Evolutionary conservation across 1,140 invertebrate genomes (phyloP).

Genomic region (Tetramorium alpestre): DNA sequence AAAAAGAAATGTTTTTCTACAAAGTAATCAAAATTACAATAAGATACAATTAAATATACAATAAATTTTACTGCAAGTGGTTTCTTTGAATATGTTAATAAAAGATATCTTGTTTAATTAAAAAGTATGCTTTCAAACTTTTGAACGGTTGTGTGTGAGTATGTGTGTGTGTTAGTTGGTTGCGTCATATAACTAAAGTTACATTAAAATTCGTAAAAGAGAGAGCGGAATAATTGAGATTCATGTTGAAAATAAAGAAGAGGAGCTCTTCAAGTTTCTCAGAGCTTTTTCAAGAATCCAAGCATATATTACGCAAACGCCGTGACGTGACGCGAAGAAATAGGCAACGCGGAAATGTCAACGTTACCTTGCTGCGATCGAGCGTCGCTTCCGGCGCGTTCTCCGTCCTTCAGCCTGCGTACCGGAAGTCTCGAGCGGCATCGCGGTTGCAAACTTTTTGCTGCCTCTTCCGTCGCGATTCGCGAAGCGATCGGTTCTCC

Average conservation of each 20-base stretch:
- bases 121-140: too few species aligned
- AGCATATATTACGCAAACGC: constrained; percentile 2
- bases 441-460: constrained; percentile 22
- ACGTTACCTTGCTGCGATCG: constrained; percentile 23
- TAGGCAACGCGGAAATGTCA: constrained; percentile 39
- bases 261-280: not conserved
- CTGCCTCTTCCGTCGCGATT: not conserved
- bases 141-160: too few species aligned
- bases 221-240: not conserved
- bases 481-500: constrained; percentile 5
- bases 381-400: constrained; percentile 27
- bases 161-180: not conserved
- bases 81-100: too few species aligned
- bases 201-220: not conserved
- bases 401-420: constrained; percentile 28
- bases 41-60: too few species aligned
- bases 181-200: not conserved
- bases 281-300: not conserved
- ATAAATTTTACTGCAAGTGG: too few species aligned
- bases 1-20: too few species aligned
- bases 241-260: not conserved
- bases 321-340: constrained; percentile 13
- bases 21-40: too few species aligned
- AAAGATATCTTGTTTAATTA: too few species aligned
- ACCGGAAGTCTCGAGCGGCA: constrained; percentile 9